A percentile compares a stretch with the other conserved stretches of the same genome.
phyloP scores from a whole-genome alignment of 1,140 invertebrate species.

The Lordiphosa clarofinis region DNA sequence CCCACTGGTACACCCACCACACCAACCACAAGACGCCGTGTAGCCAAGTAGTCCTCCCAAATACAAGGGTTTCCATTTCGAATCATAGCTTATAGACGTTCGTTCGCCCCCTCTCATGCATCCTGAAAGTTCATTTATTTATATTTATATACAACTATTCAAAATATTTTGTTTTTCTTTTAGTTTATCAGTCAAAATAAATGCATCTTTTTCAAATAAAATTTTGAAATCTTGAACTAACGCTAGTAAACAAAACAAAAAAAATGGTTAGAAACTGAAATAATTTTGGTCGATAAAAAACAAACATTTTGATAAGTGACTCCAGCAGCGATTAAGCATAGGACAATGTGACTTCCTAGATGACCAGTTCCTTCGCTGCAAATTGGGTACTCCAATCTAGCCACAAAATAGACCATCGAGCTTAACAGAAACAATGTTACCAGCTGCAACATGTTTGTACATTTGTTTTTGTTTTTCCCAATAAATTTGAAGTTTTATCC shows the following conservation, averaged over 20 bases:
- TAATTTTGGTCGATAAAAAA: background rate
- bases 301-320: slow-evolving; percentile 31
- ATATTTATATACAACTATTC: slow-evolving; percentile 35
- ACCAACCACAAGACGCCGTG: slow-evolving; percentile 66
- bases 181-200: slow-evolving; percentile 44
- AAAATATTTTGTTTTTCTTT: slow-evolving; percentile 32
- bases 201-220: slow-evolving; percentile 48
- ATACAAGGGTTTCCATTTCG: slow-evolving; percentile 36
- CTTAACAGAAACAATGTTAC: slow-evolving; percentile 21
- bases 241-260: background rate
- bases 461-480: background rate
- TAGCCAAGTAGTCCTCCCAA: slow-evolving; percentile 57
- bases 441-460: slow-evolving; percentile 30
- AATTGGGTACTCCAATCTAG: slow-evolving; percentile 15
- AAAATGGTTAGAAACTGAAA: background rate
- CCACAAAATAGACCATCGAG: slow-evolving; percentile 21
- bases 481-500: background rate
- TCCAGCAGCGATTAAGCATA: slow-evolving; percentile 4
- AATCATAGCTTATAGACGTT: slow-evolving; percentile 46
- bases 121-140: slow-evolving; percentile 28
- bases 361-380: background rate
- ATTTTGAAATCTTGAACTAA: background rate
- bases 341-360: slow-evolving; percentile 6
- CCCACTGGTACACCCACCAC: slow-evolving; percentile 67
- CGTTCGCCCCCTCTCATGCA: slow-evolving; percentile 16